A percentile compares a stretch with the other conserved stretches of the same genome.
These are phyloP conservation scores for Tylochromis polylepis DNA, from an alignment of 2,113 vertebrate species.

Conservation along the genomic window DNA sequence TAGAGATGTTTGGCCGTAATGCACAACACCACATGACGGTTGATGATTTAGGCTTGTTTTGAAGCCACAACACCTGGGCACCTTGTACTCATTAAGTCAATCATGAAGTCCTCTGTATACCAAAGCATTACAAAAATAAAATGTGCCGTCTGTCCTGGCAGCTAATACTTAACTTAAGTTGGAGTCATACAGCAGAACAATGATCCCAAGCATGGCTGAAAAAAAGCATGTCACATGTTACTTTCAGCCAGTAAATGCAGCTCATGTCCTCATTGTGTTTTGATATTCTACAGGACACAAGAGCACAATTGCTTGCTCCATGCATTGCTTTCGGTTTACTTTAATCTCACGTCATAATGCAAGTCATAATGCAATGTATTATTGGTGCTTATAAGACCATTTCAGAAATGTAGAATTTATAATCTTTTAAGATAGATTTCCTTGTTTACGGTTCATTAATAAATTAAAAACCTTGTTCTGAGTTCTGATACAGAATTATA, in stretches of 20 bases:
- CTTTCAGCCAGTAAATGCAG: not conserved
- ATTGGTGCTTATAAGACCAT: not conserved
- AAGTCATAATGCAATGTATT: not conserved
- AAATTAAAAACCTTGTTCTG: no score
- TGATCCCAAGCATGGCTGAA: not conserved
- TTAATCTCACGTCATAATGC: no score
- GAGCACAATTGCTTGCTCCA: no score
- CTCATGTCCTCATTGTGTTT: no score
- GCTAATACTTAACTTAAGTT: not conserved
- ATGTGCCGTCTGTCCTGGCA: not conserved
- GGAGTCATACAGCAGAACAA: not conserved
- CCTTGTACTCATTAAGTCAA: not conserved
- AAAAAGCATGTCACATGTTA: not conserved
- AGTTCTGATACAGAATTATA: no score
- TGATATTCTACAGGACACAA: no score
- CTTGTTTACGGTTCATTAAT: no score
- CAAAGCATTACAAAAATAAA: not conserved
- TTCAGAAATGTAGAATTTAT: no score
- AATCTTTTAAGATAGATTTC: no score
- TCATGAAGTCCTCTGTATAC: not conserved
- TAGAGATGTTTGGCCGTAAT: not conserved
- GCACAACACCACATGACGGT: not conserved
- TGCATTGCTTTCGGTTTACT: no score
- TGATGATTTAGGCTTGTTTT: not conserved
- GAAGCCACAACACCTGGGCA: not conserved